These are phyloP conservation scores for Temnothorax longispinosus DNA, from an alignment of 1,140 invertebrate species.

Conservation along the genomic window DNA sequence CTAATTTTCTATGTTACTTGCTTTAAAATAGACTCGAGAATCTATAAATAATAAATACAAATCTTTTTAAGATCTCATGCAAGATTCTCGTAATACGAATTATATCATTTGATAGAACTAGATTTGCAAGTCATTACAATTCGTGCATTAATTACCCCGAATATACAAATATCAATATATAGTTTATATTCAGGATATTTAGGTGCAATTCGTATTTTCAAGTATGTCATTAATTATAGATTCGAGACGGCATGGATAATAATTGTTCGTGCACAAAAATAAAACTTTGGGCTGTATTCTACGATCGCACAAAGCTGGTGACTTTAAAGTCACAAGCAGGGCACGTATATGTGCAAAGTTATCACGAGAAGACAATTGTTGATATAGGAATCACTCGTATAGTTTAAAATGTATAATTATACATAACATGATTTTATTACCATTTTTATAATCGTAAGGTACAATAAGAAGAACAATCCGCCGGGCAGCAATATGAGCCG, in stretches of 20 bases:
- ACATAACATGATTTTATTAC: constrained; percentile 77
- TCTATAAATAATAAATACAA: background rate
- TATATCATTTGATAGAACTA: background rate
- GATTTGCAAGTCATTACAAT: background rate
- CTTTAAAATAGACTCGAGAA: background rate
- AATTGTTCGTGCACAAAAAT: background rate
- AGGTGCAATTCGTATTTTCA: background rate
- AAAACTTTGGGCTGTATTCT: background rate
- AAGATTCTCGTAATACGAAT: background rate
- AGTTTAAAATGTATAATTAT: constrained; percentile 48
- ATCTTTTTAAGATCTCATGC: background rate
- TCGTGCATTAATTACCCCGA: background rate
- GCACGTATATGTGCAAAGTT: background rate
- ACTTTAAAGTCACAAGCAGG: background rate
- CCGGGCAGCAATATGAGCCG: constrained; percentile 78
- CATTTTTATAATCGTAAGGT: constrained; percentile 77
- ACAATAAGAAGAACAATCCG: constrained; percentile 76
- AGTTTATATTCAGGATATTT: constrained; percentile 1
- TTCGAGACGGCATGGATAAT: background rate
- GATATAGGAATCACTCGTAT: background rate
- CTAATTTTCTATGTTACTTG: background rate
- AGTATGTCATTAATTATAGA: background rate
- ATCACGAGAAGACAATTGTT: background rate
- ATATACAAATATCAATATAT: background rate
- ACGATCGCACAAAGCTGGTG: background rate